Percentiles rank a stretch among this genome's conserved stretches.
phyloP scores from a whole-genome alignment of 2,888 invertebrate species.

The Eledona agricola region DNA sequence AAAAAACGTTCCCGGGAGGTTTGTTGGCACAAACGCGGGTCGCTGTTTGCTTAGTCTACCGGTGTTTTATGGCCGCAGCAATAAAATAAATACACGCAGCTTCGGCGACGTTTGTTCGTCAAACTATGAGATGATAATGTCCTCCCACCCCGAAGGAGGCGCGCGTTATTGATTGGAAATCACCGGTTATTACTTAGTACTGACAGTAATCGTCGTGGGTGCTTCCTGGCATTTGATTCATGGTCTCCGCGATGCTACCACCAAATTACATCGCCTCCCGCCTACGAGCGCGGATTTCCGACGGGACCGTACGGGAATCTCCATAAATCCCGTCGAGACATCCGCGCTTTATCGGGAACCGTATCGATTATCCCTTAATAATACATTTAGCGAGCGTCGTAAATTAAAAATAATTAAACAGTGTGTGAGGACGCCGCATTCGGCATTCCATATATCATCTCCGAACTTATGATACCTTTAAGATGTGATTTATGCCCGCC shows the following conservation, averaged over 20 bases:
- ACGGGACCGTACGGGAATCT: slow-evolving; percentile 5
- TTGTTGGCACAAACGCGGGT: slow-evolving; percentile 30
- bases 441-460: slow-evolving; percentile 47
- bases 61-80: slow-evolving; percentile 35
- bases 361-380: slow-evolving; percentile 59
- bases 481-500: slow-evolving; percentile 43
- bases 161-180: slow-evolving; percentile 39
- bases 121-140: slow-evolving; percentile 8
- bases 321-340: slow-evolving; percentile 19
- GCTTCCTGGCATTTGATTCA: slow-evolving; percentile 42
- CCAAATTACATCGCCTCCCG: slow-evolving; percentile 43
- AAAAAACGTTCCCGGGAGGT: slow-evolving; percentile 26
- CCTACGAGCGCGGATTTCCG: slow-evolving; percentile 35
- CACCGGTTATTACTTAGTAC: slow-evolving; percentile 39
- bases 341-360: slow-evolving; percentile 51
- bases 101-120: slow-evolving; percentile 22
- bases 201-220: slow-evolving; percentile 39
- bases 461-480: slow-evolving; percentile 45
- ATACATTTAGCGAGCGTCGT: slow-evolving; percentile 55
- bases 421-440: slow-evolving; percentile 46
- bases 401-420: slow-evolving; percentile 61
- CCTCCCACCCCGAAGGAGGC: slow-evolving; percentile 19
- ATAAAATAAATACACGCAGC: slow-evolving; percentile 27
- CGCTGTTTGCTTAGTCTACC: slow-evolving; percentile 39
- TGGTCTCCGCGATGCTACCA: slow-evolving; percentile 40